These are phyloP conservation scores for Baryphthengus martii DNA, from an alignment of 2,113 vertebrate genomes.

Conservation along the genomic window DNA sequence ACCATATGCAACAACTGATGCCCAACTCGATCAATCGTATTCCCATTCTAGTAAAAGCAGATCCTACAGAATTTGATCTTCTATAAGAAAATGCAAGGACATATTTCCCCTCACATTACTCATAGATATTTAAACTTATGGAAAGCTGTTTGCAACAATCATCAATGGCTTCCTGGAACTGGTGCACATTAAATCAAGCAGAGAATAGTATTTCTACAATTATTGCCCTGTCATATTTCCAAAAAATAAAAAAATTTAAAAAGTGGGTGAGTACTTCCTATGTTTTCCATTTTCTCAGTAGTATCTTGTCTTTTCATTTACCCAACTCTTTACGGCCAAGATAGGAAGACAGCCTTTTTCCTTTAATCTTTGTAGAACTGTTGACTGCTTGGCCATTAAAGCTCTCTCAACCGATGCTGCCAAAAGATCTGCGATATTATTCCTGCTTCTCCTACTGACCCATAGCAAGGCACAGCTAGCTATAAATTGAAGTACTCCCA, in stretches of 20 bases:
- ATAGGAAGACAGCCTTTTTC: not conserved
- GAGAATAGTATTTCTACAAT: conserved; percentile 54
- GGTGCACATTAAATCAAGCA: not conserved
- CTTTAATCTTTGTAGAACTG: not conserved
- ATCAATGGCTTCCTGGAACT: conserved; percentile 2
- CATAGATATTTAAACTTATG: conserved; percentile 25
- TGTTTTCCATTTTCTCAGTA: not conserved
- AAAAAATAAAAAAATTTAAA: too few relatives aligned
- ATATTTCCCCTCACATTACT: not conserved
- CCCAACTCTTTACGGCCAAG: not conserved
- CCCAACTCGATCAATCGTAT: not conserved
- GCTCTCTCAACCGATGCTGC: not conserved
- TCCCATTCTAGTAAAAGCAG: not conserved
- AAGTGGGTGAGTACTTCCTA: not conserved
- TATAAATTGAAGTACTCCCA: not conserved
- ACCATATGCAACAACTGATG: not conserved
- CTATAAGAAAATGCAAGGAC: not conserved
- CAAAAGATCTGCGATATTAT: not conserved
- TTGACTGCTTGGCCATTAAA: not conserved
- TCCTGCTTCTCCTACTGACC: not conserved
- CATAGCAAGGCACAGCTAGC: not conserved
- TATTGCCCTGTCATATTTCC: conserved; percentile 18
- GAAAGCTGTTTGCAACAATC: conserved; percentile 28
- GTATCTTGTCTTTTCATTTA: not conserved
- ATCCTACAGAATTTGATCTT: not conserved